Conservation (phyloP, 2,113 vertebrate genomes). For the Gadus macrocephalus region DNA sequence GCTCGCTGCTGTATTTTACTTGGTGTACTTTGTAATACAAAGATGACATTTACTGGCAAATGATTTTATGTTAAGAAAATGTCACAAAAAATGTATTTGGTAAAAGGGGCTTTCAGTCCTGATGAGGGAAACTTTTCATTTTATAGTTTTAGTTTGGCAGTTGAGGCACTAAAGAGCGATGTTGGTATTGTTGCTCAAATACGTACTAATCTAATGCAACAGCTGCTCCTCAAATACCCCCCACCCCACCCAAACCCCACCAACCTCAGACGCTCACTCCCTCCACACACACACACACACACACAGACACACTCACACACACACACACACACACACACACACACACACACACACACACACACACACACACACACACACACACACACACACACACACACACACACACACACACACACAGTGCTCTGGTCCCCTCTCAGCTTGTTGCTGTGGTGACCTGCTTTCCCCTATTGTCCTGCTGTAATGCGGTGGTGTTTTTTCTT, state of each 20-base stretch:
- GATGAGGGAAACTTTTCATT: too few species aligned
- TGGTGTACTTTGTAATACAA: too few species aligned
- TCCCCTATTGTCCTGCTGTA: constrained; percentile 62
- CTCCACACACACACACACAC: constrained; percentile 32
- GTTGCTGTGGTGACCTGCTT: constrained; percentile 72
- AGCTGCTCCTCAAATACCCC: constrained; percentile 59
- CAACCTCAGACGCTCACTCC: not conserved
- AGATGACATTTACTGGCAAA: too few species aligned
- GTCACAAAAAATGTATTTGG: too few species aligned
- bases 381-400: constrained; percentile 36
- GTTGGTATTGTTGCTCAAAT: constrained; percentile 23
- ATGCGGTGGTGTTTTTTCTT: constrained; percentile 47
- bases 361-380: constrained; percentile 47
- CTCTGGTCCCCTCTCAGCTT: constrained; percentile 51
- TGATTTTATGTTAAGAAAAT: too few species aligned
- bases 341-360: constrained; percentile 39
- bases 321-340: constrained; percentile 40
- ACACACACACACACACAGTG: constrained; percentile 46
- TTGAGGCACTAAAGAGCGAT: constrained; percentile 13
- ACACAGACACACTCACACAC: constrained; percentile 45
- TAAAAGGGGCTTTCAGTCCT: too few species aligned
- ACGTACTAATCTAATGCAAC: constrained; percentile 68
- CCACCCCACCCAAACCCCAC: constrained; percentile 10
- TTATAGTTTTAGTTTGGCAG: not conserved
- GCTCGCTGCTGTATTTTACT: not conserved